Conservation (phyloP, 1,140 invertebrate species). For the Nasonia vitripennis region DNA sequence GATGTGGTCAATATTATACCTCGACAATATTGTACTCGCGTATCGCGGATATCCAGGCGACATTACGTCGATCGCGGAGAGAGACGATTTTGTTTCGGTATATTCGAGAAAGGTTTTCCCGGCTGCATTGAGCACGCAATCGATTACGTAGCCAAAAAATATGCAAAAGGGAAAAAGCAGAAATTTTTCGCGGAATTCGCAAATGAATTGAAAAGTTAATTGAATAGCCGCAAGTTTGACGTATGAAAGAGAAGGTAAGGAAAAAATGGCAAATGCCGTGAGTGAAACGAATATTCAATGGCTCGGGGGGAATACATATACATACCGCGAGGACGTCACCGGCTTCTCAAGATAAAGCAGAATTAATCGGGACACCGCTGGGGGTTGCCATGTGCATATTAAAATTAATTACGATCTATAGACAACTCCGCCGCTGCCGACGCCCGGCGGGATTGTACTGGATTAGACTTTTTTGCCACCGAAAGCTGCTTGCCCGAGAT, state of each 20-base stretch:
- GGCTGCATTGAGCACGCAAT: no score
- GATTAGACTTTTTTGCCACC: slow-evolving; percentile 62
- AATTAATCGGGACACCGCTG: slow-evolving; percentile 67
- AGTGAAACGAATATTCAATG: slow-evolving; percentile 52
- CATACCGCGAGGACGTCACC: slow-evolving; percentile 50
- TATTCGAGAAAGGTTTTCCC: no score
- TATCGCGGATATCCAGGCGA: no score
- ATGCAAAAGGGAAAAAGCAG: slow-evolving; percentile 14
- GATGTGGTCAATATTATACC: neutral
- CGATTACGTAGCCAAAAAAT: neutral
- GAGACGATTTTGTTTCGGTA: no score
- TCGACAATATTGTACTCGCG: no score
- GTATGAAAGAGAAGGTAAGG: slow-evolving; percentile 16
- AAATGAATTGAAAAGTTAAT: slow-evolving; percentile 31
- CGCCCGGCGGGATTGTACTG: slow-evolving; percentile 55
- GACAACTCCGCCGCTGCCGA: slow-evolving; percentile 52
- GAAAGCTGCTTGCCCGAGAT: slow-evolving; percentile 46
- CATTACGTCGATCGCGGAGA: no score
- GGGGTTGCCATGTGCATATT: slow-evolving; percentile 55
- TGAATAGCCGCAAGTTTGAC: slow-evolving; percentile 25
- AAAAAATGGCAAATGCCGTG: slow-evolving; percentile 33
- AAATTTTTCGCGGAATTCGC: slow-evolving; percentile 10
- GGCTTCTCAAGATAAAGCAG: slow-evolving; percentile 60
- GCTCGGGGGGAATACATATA: slow-evolving; percentile 39
- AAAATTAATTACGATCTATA: slow-evolving; percentile 63